Evolutionary conservation across 2,113 vertebrate genomes (phyloP).

Genomic region (Prolemur simus): DNA sequence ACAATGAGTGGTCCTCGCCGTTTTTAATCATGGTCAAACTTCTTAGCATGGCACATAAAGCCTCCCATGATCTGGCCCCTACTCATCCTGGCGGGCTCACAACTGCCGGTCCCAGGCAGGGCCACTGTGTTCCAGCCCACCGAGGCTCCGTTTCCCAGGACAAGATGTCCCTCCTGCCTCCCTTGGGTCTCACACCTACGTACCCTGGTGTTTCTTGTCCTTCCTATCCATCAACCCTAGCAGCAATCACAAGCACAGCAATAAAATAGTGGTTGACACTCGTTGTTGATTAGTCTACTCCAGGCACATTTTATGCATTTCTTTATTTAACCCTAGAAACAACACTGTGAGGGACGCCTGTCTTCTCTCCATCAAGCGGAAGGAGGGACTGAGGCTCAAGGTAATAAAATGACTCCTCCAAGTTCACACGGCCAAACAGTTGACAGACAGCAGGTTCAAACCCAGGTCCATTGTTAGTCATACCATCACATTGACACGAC

Average conservation of each 20-base stretch:
- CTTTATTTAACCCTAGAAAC: background rate
- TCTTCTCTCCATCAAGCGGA: rapidly evolving
- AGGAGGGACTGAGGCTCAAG: background rate
- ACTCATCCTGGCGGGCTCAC: rapidly evolving
- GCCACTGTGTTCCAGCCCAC: background rate
- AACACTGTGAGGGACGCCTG: rapidly evolving
- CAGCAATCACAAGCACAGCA: background rate
- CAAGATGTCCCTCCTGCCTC: background rate
- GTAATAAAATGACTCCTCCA: background rate
- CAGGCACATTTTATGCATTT: rapidly evolving
- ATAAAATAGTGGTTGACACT: rapidly evolving
- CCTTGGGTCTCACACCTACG: rapidly evolving
- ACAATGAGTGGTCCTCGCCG: rapidly evolving
- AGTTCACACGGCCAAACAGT: background rate
- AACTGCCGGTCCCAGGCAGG: rapidly evolving
- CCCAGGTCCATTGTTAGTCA: background rate
- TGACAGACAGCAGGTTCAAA: background rate
- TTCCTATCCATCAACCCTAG: rapidly evolving
- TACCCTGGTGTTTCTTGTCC: rapidly evolving
- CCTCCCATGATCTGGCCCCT: background rate
- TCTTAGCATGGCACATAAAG: rapidly evolving
- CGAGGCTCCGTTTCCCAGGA: rapidly evolving
- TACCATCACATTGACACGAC: rapidly evolving
- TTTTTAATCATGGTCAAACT: rapidly evolving
- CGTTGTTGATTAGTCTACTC: rapidly evolving